Evolutionary conservation across 64 coral and sea anemone genomes (phyloP), one percentile per base, ranked within the genome.

Genomic region (Actinia equina): DNA sequence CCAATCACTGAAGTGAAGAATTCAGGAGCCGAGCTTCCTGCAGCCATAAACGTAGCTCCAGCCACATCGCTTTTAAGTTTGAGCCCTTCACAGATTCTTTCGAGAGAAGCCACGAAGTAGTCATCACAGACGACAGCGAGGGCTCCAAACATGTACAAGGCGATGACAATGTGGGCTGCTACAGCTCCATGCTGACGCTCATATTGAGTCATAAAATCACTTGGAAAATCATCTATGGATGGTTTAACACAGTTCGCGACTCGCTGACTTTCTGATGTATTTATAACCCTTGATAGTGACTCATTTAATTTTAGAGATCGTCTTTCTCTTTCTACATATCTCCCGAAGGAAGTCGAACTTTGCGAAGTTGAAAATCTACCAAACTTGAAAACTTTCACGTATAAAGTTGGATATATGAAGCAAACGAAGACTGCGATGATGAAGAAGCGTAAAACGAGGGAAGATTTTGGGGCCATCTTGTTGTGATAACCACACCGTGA

Each of bases 1-100:
- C 95, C 95, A n/a, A 98, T 98, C 5, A 98, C 83, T 11, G 95
- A 98, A n/a, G 92, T 98, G 63, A 98, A 98, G 44, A 98, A 91
- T 60, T 98, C 95, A 2, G 95, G 95, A 19, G 92, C 95, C 15
- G 95, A 98, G 53, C 95, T 98, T 20, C 95, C 95, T 55, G 92
- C 95, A 23, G 95, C 95, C 95, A 98, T 98, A 42, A 98, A 98
- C 46, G 95, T 98, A 8, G 95, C 95, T 56, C 95, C 95, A 16
- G 95, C 95, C 11, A 98, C 95, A 64, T 98, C 89, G 10, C 87
- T 79, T 77, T 94, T 79, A 7, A 98, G 59, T 17, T 91, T 82
- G 3, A 98, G 78, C 43, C 85, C 86, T 80, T 98, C 89, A 26
- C 88, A 90, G 1, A 98, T 83, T 42, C 92, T 89, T 87, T 98